Conservation (phyloP, 2,113 vertebrate species). For the Tachycineta bicolor region DNA sequence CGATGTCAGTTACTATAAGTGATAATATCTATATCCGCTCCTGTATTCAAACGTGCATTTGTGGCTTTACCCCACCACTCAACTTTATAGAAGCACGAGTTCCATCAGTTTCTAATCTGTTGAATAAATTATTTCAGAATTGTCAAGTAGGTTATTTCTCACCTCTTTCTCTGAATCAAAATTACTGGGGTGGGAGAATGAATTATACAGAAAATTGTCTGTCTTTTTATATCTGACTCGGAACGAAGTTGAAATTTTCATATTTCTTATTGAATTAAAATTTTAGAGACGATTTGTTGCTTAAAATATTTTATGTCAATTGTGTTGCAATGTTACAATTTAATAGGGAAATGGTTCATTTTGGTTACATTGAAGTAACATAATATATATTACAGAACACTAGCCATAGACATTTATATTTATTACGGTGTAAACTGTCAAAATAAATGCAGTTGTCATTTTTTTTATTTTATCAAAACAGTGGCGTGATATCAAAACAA, state of each 20-base stretch:
- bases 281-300: background rate
- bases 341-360: background rate
- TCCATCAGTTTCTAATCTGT: conserved; percentile 21
- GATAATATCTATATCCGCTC: background rate
- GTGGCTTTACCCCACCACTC: background rate
- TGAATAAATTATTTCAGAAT: conserved; percentile 46
- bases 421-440: background rate
- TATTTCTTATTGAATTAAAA: background rate
- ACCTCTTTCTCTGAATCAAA: conserved; percentile 29
- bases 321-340: background rate
- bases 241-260: background rate
- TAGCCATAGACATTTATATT: background rate
- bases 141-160: conserved; percentile 52
- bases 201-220: conserved; percentile 5
- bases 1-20: fast-evolving
- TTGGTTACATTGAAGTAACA: background rate
- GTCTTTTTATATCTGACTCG: background rate
- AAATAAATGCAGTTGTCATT: conserved; percentile 2
- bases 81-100: conserved; percentile 2
- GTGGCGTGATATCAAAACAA: conserved; percentile 10
- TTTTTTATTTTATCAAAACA: conserved; percentile 27
- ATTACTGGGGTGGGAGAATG: conserved; percentile 5
- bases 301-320: background rate
- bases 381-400: background rate
- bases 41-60: background rate